Percentiles rank a stretch among this genome's conserved stretches.
Conservation (phyloP, 2,797 vertebrate genomes). For the Enoplosus armatus region DNA sequence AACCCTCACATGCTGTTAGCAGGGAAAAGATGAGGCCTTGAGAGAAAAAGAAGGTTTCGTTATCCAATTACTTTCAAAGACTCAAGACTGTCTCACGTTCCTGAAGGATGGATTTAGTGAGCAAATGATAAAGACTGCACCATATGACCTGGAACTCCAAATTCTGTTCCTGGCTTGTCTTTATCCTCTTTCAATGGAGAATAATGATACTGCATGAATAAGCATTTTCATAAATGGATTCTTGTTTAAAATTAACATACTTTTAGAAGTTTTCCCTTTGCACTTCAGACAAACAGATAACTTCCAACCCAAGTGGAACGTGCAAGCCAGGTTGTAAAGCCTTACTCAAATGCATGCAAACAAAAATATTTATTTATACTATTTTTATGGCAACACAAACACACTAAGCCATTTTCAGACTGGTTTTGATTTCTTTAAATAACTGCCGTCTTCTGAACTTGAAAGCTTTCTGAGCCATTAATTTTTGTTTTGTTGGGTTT, state of each 20-base stretch:
- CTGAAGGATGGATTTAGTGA: constrained; percentile 56
- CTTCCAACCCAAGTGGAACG: constrained; percentile 74
- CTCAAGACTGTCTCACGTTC: constrained; percentile 47
- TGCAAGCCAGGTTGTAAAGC: constrained; percentile 83
- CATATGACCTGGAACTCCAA: constrained; percentile 53
- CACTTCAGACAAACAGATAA: constrained; percentile 70
- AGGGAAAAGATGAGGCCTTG: constrained; percentile 53
- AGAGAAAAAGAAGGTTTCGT: constrained; percentile 34
- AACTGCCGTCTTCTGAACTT: constrained; percentile 61
- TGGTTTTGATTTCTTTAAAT: constrained; percentile 63
- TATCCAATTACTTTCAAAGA: constrained; percentile 61
- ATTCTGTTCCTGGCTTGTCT: constrained; percentile 63
- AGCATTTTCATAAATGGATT: constrained; percentile 66
- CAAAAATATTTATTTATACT: constrained; percentile 76
- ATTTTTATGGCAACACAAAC: constrained; percentile 74
- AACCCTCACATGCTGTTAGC: constrained; percentile 54
- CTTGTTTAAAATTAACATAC: constrained; percentile 61
- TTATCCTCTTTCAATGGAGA: constrained; percentile 57
- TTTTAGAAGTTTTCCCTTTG: constrained; percentile 73
- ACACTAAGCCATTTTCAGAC: constrained; percentile 78
- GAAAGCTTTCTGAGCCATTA: constrained; percentile 61
- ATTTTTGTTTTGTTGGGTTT: constrained; percentile 42
- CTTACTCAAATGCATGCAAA: constrained; percentile 83
- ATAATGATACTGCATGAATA: constrained; percentile 75
- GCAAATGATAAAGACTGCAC: constrained; percentile 56